Evolutionary conservation across 1,140 invertebrate species (phyloP).

Genomic region (Lucilia cuprina): DNA sequence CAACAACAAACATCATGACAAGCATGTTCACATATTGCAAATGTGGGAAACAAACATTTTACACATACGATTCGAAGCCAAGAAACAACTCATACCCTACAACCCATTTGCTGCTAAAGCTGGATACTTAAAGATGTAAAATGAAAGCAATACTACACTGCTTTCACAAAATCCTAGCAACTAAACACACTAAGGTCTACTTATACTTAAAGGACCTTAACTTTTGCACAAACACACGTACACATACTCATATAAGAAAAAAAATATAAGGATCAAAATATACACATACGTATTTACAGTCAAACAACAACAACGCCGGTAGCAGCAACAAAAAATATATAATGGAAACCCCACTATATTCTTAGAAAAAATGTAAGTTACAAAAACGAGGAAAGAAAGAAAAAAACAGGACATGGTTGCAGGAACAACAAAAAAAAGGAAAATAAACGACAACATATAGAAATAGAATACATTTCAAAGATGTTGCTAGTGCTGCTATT

Average conservation of each 20-base stretch:
- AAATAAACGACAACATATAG: constrained; percentile 8
- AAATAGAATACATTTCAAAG: constrained; percentile 31
- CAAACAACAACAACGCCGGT: neutral
- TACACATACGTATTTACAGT: neutral
- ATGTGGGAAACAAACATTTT: neutral
- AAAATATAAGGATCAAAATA: constrained; percentile 8
- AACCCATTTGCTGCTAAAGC: neutral
- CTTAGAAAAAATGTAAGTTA: neutral
- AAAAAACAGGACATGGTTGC: neutral
- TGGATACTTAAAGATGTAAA: neutral
- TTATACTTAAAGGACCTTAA: constrained; percentile 11
- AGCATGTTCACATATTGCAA: neutral
- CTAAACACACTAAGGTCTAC: constrained; percentile 1
- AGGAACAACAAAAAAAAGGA: neutral
- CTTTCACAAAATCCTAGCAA: neutral
- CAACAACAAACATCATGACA: neutral
- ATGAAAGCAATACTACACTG: neutral
- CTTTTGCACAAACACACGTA: neutral
- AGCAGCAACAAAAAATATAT: neutral
- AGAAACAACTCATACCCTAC: neutral
- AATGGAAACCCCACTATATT: neutral
- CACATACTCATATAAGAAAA: neutral
- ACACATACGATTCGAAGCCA: neutral
- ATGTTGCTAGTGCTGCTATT: constrained; percentile 9
- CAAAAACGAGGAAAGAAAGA: neutral